phyloP scores from a whole-genome alignment of 2,888 invertebrate species.

The Noctua fimbriata region DNA sequence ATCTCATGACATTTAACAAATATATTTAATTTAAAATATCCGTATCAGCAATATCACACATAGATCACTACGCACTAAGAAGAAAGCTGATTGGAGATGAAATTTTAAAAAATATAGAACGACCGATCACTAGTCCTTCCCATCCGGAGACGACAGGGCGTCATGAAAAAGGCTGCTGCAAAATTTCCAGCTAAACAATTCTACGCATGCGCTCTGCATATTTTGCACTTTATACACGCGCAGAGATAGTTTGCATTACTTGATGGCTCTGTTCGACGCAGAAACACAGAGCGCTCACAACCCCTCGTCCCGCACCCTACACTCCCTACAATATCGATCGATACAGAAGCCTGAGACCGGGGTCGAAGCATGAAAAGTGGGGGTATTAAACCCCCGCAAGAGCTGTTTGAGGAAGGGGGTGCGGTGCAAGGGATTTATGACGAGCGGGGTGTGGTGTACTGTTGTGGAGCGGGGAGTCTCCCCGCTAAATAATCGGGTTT shows the following conservation, averaged over 20 bases:
- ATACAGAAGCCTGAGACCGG: not conserved
- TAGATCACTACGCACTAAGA: not conserved
- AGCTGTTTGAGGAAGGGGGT: constrained; percentile 1
- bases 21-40: not conserved
- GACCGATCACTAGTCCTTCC: not conserved
- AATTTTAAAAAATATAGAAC: not conserved
- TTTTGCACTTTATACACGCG: constrained; percentile 12
- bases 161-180: not conserved
- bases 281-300: not conserved
- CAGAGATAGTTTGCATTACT: not conserved
- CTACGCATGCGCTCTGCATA: constrained; percentile 10
- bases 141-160: not conserved
- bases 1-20: not conserved
- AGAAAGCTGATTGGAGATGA: no score
- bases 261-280: not conserved
- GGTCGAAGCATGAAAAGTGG: not conserved
- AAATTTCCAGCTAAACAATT: not conserved
- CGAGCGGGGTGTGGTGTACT: not conserved
- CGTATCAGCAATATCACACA: not conserved
- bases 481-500: not conserved
- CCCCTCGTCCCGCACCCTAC: no score
- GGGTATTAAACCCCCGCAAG: constrained; percentile 2
- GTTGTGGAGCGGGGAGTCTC: not conserved
- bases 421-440: not conserved
- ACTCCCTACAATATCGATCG: not conserved